phyloP scores from a whole-genome alignment of 1,140 invertebrate genomes.

The Elymnias hypermnestra region DNA sequence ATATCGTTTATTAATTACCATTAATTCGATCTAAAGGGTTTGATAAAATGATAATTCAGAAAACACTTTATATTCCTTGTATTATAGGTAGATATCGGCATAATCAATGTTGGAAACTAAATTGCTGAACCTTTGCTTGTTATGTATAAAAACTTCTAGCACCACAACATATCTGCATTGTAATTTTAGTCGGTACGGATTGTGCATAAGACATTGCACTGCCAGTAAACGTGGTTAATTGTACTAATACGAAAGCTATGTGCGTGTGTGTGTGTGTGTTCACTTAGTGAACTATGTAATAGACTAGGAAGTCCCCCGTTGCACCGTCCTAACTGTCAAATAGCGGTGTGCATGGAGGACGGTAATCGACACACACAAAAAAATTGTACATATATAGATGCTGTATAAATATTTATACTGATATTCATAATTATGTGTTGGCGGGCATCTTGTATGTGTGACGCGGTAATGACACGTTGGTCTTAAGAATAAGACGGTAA shows the following conservation, averaged over 20 bases:
- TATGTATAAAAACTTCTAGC: constrained; percentile 27
- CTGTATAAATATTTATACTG: constrained; percentile 72
- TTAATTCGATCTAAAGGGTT: too few species aligned
- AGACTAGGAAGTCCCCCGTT: constrained; percentile 13
- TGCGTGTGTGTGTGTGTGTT: constrained; percentile 23
- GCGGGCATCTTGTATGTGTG: constrained; percentile 66
- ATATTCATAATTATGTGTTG: constrained; percentile 55
- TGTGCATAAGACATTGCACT: constrained; percentile 60
- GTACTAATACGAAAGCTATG: constrained; percentile 22
- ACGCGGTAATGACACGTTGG: constrained; percentile 52
- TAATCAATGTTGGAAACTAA: constrained; percentile 11
- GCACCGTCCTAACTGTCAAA: constrained; percentile 5
- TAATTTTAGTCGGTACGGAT: constrained; percentile 35
- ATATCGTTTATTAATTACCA: not conserved
- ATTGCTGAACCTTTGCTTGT: constrained; percentile 5
- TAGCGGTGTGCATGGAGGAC: constrained; percentile 24
- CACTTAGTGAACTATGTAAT: constrained; percentile 25
- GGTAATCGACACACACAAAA: constrained; percentile 35
- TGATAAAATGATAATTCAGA: too few species aligned
- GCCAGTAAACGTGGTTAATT: constrained; percentile 17
- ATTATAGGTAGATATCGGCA: too few species aligned
- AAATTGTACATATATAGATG: constrained; percentile 69
- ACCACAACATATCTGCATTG: constrained; percentile 59
- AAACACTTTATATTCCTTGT: too few species aligned
- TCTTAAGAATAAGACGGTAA: constrained; percentile 61